A percentile compares a stretch with the other conserved stretches of the same genome.
Evolutionary conservation across 2,113 vertebrate species (phyloP).

Genomic region (Xerus inauris): DNA sequence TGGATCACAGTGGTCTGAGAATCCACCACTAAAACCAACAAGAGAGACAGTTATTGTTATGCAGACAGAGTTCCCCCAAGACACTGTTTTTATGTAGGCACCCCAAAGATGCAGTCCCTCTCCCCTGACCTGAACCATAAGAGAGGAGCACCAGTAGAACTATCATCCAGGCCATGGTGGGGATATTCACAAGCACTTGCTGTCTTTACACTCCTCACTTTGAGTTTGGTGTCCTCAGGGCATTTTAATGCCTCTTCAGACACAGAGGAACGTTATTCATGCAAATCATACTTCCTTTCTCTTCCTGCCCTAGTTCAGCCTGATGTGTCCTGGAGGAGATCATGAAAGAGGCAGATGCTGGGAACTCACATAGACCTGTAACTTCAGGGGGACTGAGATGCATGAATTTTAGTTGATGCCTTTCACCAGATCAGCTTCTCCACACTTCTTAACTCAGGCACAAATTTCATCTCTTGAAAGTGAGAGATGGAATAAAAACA

Average conservation of each 20-base stretch:
- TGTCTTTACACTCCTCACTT: not conserved
- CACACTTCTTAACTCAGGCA: not conserved
- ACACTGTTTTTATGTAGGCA: too few species aligned
- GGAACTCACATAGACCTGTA: too few species aligned
- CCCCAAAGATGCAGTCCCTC: not conserved
- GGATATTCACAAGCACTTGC: accelerated
- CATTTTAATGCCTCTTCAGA: not conserved
- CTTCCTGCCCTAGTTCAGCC: too few species aligned
- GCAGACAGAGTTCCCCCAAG: not conserved
- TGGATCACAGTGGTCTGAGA: not conserved
- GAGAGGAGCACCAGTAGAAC: not conserved
- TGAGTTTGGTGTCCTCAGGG: not conserved
- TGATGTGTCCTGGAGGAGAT: too few species aligned
- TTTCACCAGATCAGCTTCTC: not conserved
- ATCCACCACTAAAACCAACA: accelerated
- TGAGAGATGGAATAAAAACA: not conserved
- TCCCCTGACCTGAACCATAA: not conserved
- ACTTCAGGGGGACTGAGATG: not conserved
- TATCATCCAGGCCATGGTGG: not conserved
- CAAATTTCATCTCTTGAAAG: not conserved
- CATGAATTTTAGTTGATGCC: not conserved
- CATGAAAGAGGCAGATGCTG: too few species aligned
- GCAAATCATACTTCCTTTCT: not conserved
- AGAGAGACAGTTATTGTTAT: not conserved
- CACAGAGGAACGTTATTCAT: not conserved